Base-by-base conservation (phyloP, 2,797 vertebrate species). In the Enteromius trimaculatus region DNA sequence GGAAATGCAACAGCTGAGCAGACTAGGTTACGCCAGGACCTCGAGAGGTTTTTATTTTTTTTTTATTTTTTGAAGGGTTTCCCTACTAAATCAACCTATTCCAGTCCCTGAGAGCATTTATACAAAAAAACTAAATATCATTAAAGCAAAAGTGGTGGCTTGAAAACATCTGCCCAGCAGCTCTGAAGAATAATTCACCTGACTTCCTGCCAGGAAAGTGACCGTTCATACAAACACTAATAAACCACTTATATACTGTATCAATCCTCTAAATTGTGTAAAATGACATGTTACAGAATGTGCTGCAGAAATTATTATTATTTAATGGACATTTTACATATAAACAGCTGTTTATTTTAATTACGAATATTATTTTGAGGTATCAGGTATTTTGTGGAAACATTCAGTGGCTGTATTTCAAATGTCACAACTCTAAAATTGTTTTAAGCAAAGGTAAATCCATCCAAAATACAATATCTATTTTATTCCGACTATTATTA, bases 1-100 rank as follows among this genome's bases (percentile, higher is more conserved):
- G 72, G 78, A 87, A 85, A 83, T 47, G 78, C 72, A 75, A 71
- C 80, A 76, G 68, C 70, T 83, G 76, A 80, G 68, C 74, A 55
- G 69, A 60, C 34, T 13, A 53, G 79, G 42, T 62, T 66, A 78
- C 1, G n/a, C 42, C 55, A 51, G 42, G 55, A 66, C 39, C 64
- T 77, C 31, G 75, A 77, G 77, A 65, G 85, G 13, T 1, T 55
- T 79, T 79, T 66, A 37, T 80, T 83, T 66, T 65, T 39, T 42
- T 62, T 68, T 19, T 69, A 2, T 1, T 31, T 79, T 64, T 39
- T 66, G 8, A 77, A 82, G 75, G 44, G 69, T 39, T 81, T 39
- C 37, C 58, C 39, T 80, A 80, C 44, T 84, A 77, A 84, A 75
- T 85, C 64, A 85, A 81, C 68, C 81, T 68, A 64, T 49, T 74